Evolutionary conservation across 2,113 vertebrate species (phyloP), one percentile per base, ranked within the genome.

Genomic region (Lagopus muta): DNA sequence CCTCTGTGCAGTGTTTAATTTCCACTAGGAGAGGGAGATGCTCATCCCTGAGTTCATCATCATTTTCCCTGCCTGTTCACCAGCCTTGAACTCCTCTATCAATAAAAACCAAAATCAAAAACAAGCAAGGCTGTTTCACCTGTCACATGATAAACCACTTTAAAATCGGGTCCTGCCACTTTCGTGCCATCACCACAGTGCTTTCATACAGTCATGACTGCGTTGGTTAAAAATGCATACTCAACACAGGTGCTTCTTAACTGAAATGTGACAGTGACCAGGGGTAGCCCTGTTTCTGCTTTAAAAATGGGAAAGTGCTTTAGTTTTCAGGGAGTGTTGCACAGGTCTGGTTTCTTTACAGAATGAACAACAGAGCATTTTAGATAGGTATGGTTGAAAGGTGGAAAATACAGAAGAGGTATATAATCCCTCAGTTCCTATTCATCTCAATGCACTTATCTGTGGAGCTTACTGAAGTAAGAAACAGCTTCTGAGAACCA

Each of bases 331-430:
- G 50, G 58, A 76, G 42, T 13, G 55, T 47, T 74, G 15, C 8
- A 80, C 45, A 50, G 1, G 1, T 36, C 57, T 52, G 38, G 47
- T 38, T 86, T 77, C 61, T 66, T 93, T 65, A 47, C 10, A 91
- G 61, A 73, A 52, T 7, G 77, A 88, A 80, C 30, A 82, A 45
- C 22, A 47, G 11, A 70, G 30, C 28, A 45, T 65, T 92, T 64
- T 88, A 87, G 64, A 93, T 71, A 84, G 18, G 43, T 32, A 85
- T 79, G 70, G 77, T 54, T 89, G 70, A 75, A 92, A 90, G 61
- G 30, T 88, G 79, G 65, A 67, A 72, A 80, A 93, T 67, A 1
- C 1, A 40, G 21, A 54, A 87, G 38, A 19, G 24, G 36, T 82
- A 62, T 28, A 2, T 60, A 72, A 83, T 67, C 76, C 45, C 52